Base-by-base conservation (phyloP, 1,140 invertebrate genomes). In the Halictus rubicundus region DNA sequence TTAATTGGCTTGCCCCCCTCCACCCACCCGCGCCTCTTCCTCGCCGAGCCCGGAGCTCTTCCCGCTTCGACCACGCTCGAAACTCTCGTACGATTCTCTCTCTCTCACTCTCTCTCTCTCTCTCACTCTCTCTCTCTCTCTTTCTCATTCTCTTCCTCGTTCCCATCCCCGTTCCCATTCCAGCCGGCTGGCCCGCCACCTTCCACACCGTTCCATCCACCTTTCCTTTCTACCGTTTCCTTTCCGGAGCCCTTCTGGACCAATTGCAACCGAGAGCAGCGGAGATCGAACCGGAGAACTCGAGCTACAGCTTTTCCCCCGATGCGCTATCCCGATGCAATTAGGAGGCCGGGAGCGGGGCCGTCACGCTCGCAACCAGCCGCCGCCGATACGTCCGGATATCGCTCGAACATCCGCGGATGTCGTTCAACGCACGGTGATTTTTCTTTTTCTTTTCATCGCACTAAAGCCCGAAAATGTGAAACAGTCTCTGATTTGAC, bases 1-100 rank as follows among this genome's bases (percentile, higher is more conserved):
- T 89, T 89, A 89, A 89, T 89, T 89, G 87, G 87, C 88, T 89
- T 83, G 81, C 78, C 82, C 78, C 80, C 70, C 82, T 80, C 32
- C 42, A 12, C 10, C 10, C 42, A 3, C 42, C 42, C 42, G 42
- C 42, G 14, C 42, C 10, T 14, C 64, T 64, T 80, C 72, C 4
- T 16, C 49, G 3, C 19, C 12, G 12, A 3, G 12, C 8, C 8
- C 16, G 1, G 14, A 19, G 19, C 49, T 54, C 85, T 61, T 49
- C n/a, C 71, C 49, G 52, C 85, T 80, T 78, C 77, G 80, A 81
- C 78, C 82, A 63, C 83, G 78, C 80, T 85, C 78, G 59, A 70
- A 84, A 74, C 72, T 87, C 72, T 64, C 70, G 63, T 77, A 37
- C 68, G 64, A 69, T 32, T 54, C 64, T 23, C 69, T 68, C 72